phyloP scores from a whole-genome alignment of 2,113 vertebrate genomes.

The Meleagris gallopavo region DNA sequence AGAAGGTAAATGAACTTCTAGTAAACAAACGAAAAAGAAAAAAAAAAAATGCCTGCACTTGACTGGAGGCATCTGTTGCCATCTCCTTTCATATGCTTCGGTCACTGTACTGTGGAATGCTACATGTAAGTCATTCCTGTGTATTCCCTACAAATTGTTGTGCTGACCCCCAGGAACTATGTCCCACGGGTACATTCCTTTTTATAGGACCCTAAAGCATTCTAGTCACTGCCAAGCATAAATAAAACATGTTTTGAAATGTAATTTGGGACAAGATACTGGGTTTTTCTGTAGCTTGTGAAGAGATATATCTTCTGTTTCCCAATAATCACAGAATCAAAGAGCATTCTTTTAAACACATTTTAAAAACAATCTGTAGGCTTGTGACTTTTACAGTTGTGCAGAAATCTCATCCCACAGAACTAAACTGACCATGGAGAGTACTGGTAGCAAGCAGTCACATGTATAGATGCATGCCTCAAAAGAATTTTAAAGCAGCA shows the following conservation, averaged over 20 bases:
- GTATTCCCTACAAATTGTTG: not conserved
- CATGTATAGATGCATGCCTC: not conserved
- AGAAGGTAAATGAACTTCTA: not conserved
- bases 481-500: conserved; percentile 6
- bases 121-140: not conserved
- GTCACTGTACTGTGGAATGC: not conserved
- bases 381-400: not conserved
- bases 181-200: not conserved
- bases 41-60: not conserved
- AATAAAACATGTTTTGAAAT: not conserved
- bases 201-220: not conserved
- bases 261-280: not conserved
- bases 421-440: not conserved
- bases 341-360: fast-evolving
- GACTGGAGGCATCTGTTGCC: not conserved
- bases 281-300: not conserved
- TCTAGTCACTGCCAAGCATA: not conserved
- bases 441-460: not conserved
- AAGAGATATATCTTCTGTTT: not conserved
- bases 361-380: not conserved
- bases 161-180: not conserved
- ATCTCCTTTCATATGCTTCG: not conserved
- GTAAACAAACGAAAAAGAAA: not conserved
- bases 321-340: not conserved
- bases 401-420: not conserved